These are phyloP conservation scores for Stictonetta naevosa DNA, from an alignment of 2,113 vertebrate genomes.

Conservation along the genomic window DNA sequence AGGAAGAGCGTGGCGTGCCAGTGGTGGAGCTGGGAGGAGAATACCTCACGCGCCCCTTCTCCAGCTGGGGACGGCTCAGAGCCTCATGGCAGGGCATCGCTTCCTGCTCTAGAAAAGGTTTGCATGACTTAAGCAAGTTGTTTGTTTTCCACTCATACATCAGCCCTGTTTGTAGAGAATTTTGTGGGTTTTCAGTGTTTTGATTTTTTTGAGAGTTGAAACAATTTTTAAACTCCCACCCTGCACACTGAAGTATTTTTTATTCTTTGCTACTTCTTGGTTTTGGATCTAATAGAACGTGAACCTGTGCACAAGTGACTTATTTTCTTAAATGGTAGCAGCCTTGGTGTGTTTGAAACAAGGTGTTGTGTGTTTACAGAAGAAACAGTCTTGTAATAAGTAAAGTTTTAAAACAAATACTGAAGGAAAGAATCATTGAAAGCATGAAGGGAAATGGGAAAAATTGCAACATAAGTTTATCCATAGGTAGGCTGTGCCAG, in stretches of 20 bases:
- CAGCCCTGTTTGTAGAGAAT: not conserved
- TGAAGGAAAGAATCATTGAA: not conserved
- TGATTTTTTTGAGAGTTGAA: not conserved
- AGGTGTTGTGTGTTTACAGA: not conserved
- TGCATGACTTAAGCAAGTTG: not conserved
- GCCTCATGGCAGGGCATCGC: not conserved
- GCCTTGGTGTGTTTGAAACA: not conserved
- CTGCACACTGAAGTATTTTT: not conserved
- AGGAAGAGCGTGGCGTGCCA: fast-evolving
- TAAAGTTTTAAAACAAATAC: not conserved
- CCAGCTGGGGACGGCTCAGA: fast-evolving
- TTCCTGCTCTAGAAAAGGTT: not conserved
- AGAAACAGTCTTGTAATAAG: not conserved
- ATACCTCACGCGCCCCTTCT: not conserved
- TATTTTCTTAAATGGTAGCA: not conserved
- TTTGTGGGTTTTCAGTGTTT: fast-evolving
- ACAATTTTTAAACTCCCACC: not conserved
- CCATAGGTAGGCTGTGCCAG: not conserved
- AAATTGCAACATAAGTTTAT: not conserved
- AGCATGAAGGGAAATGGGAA: not conserved
- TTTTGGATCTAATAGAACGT: not conserved
- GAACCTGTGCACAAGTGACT: not conserved
- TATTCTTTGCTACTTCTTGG: constrained; percentile 17
- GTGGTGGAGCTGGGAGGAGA: not conserved
- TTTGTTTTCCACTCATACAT: not conserved